A percentile compares a stretch with the other conserved stretches of the same genome.
Conservation (phyloP, 2,797 vertebrate species). For the Sebastes trivittatus region DNA sequence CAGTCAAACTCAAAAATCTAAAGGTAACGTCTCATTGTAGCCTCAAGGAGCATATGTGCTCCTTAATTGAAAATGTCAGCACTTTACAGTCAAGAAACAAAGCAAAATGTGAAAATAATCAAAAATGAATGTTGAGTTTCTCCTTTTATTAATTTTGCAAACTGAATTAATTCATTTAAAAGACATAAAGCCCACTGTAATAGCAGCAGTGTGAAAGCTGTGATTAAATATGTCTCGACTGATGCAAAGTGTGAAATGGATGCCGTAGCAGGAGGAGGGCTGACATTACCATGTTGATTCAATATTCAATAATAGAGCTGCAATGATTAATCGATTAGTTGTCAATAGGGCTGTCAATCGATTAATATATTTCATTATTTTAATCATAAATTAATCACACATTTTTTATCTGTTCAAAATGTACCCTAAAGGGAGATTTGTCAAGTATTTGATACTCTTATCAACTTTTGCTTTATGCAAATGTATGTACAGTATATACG, state of each 20-base stretch:
- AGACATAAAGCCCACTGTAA: neutral
- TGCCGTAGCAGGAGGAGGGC: neutral
- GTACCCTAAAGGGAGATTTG: no score
- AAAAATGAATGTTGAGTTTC: conserved; percentile 10
- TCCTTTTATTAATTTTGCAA: conserved; percentile 29
- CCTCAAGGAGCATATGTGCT: neutral
- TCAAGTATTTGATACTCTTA: no score
- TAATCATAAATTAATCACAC: no score
- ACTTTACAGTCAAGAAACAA: neutral
- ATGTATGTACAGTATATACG: no score
- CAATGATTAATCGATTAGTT: neutral
- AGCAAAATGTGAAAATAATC: conserved; percentile 17
- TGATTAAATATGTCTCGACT: conserved; percentile 18
- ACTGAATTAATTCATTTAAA: conserved; percentile 1
- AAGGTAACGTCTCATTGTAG: neutral
- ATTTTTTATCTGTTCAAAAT: no score
- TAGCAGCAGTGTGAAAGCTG: conserved; percentile 14
- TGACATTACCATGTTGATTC: neutral
- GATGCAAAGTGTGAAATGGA: conserved; percentile 15
- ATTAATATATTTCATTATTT: conserved; percentile 1
- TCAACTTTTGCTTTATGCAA: no score
- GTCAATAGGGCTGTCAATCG: neutral
- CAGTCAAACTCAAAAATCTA: neutral
- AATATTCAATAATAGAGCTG: neutral
- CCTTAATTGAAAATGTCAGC: conserved; percentile 17